phyloP scores from a whole-genome alignment of 2,113 vertebrate genomes.

The Paraplagusia blochii region DNA sequence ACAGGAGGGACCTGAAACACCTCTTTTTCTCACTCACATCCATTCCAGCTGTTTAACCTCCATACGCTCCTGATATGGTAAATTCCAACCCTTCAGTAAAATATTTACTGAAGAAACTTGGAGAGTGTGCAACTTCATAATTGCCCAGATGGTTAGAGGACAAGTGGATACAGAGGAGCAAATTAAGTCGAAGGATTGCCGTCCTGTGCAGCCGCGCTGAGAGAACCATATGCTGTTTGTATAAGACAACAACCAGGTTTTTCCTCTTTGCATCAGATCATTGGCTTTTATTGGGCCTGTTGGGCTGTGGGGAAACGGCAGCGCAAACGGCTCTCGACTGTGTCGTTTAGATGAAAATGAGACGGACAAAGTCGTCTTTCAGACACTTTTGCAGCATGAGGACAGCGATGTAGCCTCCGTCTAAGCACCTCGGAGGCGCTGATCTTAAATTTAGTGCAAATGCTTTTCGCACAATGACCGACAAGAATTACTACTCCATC shows the following conservation, averaged over 20 bases:
- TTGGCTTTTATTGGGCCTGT: constrained; percentile 74
- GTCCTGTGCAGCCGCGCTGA: constrained; percentile 48
- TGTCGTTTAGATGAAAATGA: constrained; percentile 74
- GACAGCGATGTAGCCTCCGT: constrained; percentile 48
- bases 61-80: background rate
- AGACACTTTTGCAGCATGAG: constrained; percentile 55
- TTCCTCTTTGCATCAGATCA: constrained; percentile 65
- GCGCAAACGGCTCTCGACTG: constrained; percentile 60
- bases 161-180: constrained; percentile 41
- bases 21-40: no score
- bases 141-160: constrained; percentile 63
- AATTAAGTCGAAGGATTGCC: constrained; percentile 53
- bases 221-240: constrained; percentile 67
- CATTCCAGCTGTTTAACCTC: no score
- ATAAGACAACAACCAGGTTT: constrained; percentile 46
- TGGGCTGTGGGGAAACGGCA: constrained; percentile 62
- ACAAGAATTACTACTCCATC: constrained; percentile 22
- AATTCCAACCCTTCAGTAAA: constrained; percentile 5
- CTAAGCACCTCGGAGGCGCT: constrained; percentile 32
- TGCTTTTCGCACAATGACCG: constrained; percentile 37
- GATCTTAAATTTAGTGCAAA: constrained; percentile 41
- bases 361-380: constrained; percentile 72
- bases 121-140: constrained; percentile 53
- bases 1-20: no score
- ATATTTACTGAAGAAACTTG: constrained; percentile 49